These are phyloP conservation scores for Sabellastarte sp. DNA, from an alignment of 2,888 invertebrate species.

Conservation along the genomic window DNA sequence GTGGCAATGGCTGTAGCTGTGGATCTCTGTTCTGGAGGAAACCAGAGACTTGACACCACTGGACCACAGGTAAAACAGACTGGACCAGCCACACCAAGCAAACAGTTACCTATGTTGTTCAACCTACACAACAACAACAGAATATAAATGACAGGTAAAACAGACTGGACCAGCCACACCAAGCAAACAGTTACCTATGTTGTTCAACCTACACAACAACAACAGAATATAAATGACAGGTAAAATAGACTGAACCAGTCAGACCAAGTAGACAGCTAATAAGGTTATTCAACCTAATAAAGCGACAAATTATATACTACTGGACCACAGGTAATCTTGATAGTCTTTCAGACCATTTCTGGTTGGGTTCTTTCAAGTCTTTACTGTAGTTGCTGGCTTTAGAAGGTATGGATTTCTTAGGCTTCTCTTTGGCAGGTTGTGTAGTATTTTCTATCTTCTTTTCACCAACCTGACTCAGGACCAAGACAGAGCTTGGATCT, in stretches of 20 bases:
- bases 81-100: constrained; percentile 27
- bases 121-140: constrained; percentile 17
- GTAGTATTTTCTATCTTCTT: no score
- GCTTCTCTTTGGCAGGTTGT: no score
- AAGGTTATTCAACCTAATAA: constrained; percentile 22
- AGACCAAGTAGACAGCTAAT: constrained; percentile 26
- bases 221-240: constrained; percentile 2
- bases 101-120: constrained; percentile 21
- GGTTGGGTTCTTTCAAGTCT: no score
- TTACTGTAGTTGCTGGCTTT: no score
- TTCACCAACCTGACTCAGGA: no score
- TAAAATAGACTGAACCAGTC: constrained; percentile 25
- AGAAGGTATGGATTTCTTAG: no score
- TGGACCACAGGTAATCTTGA: constrained; percentile 6
- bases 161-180: constrained; percentile 27
- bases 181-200: constrained; percentile 21
- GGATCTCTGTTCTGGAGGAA: constrained; percentile 28
- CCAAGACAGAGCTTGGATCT: no score
- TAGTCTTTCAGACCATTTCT: background rate
- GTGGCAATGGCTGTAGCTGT: constrained; percentile 30
- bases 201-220: constrained; percentile 21
- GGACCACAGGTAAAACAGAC: constrained; percentile 26
- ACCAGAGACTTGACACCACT: constrained; percentile 28
- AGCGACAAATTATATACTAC: background rate
- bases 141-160: constrained; percentile 12